These are phyloP conservation scores for Scatophagus argus DNA, from an alignment of 2,113 vertebrate genomes.

Conservation along the genomic window DNA sequence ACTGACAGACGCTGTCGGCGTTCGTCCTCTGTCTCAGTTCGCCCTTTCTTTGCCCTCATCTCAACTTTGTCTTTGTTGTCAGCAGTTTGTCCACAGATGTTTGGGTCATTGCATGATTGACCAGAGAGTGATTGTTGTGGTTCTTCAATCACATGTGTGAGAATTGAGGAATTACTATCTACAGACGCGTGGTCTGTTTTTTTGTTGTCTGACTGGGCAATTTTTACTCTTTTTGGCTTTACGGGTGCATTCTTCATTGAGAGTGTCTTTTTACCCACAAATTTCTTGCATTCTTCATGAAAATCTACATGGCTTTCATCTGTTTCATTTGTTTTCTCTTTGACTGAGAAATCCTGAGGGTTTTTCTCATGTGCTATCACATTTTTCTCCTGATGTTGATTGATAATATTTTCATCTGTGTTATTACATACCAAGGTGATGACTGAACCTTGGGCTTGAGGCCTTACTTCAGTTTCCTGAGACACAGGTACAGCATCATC, in stretches of 20 bases:
- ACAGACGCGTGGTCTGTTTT: conserved; percentile 9
- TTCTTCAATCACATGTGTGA: conserved; percentile 9
- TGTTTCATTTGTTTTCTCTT: conserved; percentile 31
- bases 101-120: background rate
- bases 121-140: background rate
- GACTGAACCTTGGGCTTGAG: conserved; percentile 17
- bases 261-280: conserved; percentile 61
- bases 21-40: conserved; percentile 88
- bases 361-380: conserved; percentile 11
- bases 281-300: conserved; percentile 69
- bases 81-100: conserved; percentile 16
- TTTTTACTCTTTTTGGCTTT: conserved; percentile 81
- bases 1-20: conserved; percentile 88
- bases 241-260: conserved; percentile 62
- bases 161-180: conserved; percentile 7
- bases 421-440: background rate
- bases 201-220: conserved; percentile 43
- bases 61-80: conserved; percentile 72
- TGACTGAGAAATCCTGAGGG: background rate
- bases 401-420: background rate
- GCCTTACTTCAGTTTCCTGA: conserved; percentile 7
- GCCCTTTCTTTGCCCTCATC: conserved; percentile 85
- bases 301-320: conserved; percentile 64
- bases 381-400: conserved; percentile 10
- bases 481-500: conserved; percentile 1